Percentiles rank a stretch among this genome's conserved stretches.
phyloP scores from a whole-genome alignment of 2,113 vertebrate species.

The Apaloderma vittatum region DNA sequence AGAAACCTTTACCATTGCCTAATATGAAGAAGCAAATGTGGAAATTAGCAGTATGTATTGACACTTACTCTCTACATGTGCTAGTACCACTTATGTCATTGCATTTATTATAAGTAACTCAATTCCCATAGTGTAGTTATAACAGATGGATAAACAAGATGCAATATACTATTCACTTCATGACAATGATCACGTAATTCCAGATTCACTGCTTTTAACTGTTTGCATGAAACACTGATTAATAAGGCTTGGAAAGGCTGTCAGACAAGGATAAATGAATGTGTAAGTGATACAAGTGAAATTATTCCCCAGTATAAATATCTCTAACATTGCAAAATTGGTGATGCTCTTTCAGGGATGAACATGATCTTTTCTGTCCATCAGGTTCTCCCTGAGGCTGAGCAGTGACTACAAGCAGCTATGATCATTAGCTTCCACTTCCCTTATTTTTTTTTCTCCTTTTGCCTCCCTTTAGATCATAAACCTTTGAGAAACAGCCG shows the following conservation, averaged over 20 bases:
- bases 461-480: background rate
- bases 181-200: slow-evolving; percentile 49
- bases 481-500: background rate
- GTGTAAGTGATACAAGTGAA: background rate
- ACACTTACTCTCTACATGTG: background rate
- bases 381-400: background rate
- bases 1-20: background rate
- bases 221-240: slow-evolving; percentile 47
- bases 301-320: background rate
- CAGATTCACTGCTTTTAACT: slow-evolving; percentile 38
- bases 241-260: slow-evolving; percentile 29
- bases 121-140: slow-evolving; percentile 42
- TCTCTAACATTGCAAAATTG: background rate
- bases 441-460: background rate
- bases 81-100: slow-evolving; percentile 28
- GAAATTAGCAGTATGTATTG: background rate
- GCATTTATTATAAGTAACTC: slow-evolving; percentile 51
- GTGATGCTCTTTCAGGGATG: background rate
- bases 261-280: background rate
- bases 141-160: slow-evolving; percentile 71
- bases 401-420: background rate
- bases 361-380: background rate
- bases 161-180: slow-evolving; percentile 59
- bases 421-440: background rate
- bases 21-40: background rate